Base-by-base conservation (phyloP, 2,888 invertebrate genomes). In the Heliconius ethilla region DNA sequence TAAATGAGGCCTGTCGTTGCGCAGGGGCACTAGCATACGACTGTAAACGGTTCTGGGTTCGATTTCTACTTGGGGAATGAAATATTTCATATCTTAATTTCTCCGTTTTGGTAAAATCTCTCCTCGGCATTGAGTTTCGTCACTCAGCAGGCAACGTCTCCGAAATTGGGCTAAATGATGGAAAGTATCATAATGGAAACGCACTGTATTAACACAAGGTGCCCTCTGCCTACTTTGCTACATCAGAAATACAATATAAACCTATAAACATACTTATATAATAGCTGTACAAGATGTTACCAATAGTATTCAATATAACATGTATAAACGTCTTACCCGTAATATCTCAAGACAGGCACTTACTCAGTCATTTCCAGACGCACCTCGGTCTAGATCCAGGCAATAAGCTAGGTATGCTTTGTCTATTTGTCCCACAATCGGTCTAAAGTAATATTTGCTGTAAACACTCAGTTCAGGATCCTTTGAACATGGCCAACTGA, bases 331-430 rank as follows among this genome's bases (percentile, higher is more conserved):
- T 33, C 33, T 66, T 67, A n/a, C 25, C 15, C 5, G 13, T 69
- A 69, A 69, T 69, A 69, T 7, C 69, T 69, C 25, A 25, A 40
- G 7, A 40, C 25, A 67, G 37, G 25, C 40, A 67, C 69, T 69
- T 25, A 67, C 40, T 11, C 25, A 27, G 69, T 25, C 69, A 69
- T 40, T 25, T 15, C 25, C 25, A 40, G 40, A 13, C 25, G 40
- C 69, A 25, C 15, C 25, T 69, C 69, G 5, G 69, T 69, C 69
- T 69, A 69, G 69, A 69, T 40, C 13, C 40, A 40, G 40, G 69
- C 40, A 69, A 69, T 69, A 69, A 69, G 69, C 69, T 6, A 40
- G 40, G 25, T 40, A 69, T 69, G 69, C 69, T 69, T 69, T 69
- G 40, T 69, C 69, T 69, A 15, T 69, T 69, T 69, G 69, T 69